Evolutionary conservation across 2,888 invertebrate species (phyloP).

Genomic region (Harpagoxenus sublaevis): DNA sequence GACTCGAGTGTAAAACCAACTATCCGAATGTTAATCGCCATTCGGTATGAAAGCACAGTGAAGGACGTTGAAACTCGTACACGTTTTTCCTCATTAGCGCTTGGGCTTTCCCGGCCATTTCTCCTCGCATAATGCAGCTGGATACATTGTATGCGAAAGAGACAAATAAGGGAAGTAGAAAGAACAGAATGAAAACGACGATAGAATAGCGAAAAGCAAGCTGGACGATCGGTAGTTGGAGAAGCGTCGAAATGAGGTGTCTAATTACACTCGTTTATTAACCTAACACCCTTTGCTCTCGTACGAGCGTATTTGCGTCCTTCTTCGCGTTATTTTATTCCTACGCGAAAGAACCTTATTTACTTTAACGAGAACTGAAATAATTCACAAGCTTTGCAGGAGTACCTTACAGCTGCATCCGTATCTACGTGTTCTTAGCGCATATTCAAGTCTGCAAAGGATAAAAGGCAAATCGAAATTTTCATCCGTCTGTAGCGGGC

Average conservation of each 20-base stretch:
- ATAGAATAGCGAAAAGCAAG: constrained; percentile 53
- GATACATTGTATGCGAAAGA: constrained; percentile 75
- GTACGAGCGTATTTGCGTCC: constrained; percentile 56
- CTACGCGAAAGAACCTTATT: constrained; percentile 64
- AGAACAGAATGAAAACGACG: constrained; percentile 56
- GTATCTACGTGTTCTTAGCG: constrained; percentile 26
- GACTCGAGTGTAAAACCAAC: constrained; percentile 22
- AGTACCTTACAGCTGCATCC: constrained; percentile 24
- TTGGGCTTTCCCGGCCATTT: constrained; percentile 63
- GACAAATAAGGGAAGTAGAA: constrained; percentile 65
- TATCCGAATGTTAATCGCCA: constrained; percentile 36
- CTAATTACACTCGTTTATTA: constrained; percentile 79
- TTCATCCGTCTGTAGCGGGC: not conserved
- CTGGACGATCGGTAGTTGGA: constrained; percentile 64
- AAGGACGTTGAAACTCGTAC: constrained; percentile 6
- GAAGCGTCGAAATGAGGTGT: constrained; percentile 69
- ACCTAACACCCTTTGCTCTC: constrained; percentile 62
- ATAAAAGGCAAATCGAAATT: constrained; percentile 43
- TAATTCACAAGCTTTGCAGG: constrained; percentile 62
- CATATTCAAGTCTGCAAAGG: constrained; percentile 6
- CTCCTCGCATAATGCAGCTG: constrained; percentile 74
- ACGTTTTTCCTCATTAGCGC: constrained; percentile 67
- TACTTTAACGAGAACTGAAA: constrained; percentile 73
- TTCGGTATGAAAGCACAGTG: constrained; percentile 30
- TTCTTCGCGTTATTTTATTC: constrained; percentile 63